Percentiles rank a stretch among this genome's conserved stretches.
These are phyloP conservation scores for Brienomyrus brachyistius DNA, from an alignment of 2,113 vertebrate genomes.

Conservation along the genomic window DNA sequence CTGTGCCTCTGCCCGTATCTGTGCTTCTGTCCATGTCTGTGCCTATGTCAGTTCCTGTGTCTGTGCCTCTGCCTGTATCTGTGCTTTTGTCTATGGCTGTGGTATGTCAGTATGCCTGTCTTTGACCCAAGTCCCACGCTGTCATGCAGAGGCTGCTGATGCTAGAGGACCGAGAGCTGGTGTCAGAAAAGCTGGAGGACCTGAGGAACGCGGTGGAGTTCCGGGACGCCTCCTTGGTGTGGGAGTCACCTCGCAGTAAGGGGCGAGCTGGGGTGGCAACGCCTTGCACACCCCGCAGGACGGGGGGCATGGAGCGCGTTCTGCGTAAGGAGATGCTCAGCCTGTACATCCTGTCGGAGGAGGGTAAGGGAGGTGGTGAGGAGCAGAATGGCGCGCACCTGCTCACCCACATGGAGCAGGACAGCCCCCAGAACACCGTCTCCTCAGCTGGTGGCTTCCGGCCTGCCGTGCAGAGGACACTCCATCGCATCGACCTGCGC, in stretches of 20 bases:
- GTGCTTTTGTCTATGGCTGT: not conserved
- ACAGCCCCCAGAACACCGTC: conserved; percentile 65
- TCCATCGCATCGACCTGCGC: conserved; percentile 58
- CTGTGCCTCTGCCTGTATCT: not conserved
- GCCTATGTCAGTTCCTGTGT: too few relatives aligned
- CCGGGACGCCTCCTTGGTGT: conserved; percentile 59
- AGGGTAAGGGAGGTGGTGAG: conserved; percentile 46
- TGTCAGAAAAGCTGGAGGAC: conserved; percentile 52
- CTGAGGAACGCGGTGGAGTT: conserved; percentile 59
- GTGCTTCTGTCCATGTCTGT: too few relatives aligned
- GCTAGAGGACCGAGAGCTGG: conserved; percentile 61
- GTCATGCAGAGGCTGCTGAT: conserved; percentile 60
- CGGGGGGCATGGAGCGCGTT: conserved; percentile 48
- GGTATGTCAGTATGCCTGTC: not conserved
- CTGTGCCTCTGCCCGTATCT: too few relatives aligned
- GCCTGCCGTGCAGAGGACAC: conserved; percentile 56
- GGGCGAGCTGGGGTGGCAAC: conserved; percentile 13
- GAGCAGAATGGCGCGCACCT: conserved; percentile 54
- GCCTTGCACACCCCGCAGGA: conserved; percentile 32
- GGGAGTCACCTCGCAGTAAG: conserved; percentile 49
- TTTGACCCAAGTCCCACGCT: not conserved
- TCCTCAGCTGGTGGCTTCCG: conserved; percentile 59
- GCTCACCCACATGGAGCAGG: conserved; percentile 65
- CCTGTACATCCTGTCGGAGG: conserved; percentile 50
- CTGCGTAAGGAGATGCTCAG: conserved; percentile 60